These are phyloP conservation scores for Lepus timidus DNA, from an alignment of 2,113 vertebrate species.

Conservation along the genomic window DNA sequence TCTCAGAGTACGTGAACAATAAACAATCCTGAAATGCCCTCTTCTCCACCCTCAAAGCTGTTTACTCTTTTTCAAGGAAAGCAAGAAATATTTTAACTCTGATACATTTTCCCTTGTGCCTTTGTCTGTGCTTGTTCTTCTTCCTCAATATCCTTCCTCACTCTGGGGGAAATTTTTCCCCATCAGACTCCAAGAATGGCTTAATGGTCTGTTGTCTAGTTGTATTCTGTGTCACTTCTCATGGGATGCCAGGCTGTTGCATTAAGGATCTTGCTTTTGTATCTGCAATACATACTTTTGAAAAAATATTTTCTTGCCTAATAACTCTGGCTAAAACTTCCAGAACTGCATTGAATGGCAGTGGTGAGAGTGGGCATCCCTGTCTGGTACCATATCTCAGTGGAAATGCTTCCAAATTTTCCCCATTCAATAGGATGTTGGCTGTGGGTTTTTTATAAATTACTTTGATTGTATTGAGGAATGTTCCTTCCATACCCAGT, in stretches of 20 bases:
- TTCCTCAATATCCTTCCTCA: not conserved
- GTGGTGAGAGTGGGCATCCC: too few species aligned
- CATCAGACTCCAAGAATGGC: not conserved
- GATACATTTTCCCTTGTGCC: not conserved
- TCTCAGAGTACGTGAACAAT: not conserved
- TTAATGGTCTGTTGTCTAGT: not conserved
- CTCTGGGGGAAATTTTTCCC: not conserved
- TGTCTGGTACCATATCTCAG: too few species aligned
- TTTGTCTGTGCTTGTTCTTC: not conserved
- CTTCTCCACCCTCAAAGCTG: not conserved
- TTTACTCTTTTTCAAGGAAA: conserved; percentile 19
- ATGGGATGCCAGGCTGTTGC: not conserved
- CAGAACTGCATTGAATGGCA: too few species aligned
- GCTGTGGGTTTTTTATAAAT: too few species aligned
- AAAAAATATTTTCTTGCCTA: too few species aligned
- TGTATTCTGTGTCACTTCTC: not conserved
- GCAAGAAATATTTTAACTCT: not conserved
- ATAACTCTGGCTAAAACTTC: too few species aligned
- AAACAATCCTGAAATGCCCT: not conserved
- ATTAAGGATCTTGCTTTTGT: not conserved
- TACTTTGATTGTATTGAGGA: too few species aligned
- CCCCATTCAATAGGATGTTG: too few species aligned
- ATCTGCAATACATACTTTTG: not conserved
- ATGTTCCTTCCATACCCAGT: too few species aligned
- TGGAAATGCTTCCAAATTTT: too few species aligned